Conservation (phyloP, 2,113 vertebrate species). For the Albula glossodonta region DNA sequence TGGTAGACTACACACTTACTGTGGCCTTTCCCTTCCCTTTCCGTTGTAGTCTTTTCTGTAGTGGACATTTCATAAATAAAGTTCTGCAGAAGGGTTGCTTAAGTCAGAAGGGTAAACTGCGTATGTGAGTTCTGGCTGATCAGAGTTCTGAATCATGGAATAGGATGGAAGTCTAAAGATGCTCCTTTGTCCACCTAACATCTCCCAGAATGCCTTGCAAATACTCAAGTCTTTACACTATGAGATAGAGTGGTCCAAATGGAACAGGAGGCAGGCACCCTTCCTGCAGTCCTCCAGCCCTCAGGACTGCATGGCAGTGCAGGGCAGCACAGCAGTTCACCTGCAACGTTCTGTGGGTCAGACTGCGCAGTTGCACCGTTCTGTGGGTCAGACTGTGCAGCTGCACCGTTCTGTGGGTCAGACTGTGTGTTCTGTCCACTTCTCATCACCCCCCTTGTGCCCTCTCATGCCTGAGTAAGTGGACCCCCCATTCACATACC, state of each 20-base stretch:
- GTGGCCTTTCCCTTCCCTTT: constrained; percentile 53
- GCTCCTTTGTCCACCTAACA: background rate
- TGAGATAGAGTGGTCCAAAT: constrained; percentile 55
- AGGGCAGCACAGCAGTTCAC: background rate
- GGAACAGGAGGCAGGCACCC: constrained; percentile 54
- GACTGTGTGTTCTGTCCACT: background rate
- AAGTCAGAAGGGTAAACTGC: constrained; percentile 25
- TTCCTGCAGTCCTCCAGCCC: background rate
- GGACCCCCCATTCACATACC: background rate
- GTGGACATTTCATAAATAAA: constrained; percentile 31
- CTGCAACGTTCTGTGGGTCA: background rate
- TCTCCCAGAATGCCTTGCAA: constrained; percentile 18
- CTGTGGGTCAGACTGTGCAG: background rate
- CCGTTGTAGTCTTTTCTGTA: constrained; percentile 48
- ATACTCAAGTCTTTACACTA: constrained; percentile 29
- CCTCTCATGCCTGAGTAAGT: background rate
- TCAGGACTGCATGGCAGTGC: background rate
- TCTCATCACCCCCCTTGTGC: background rate
- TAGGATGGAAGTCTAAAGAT: background rate
- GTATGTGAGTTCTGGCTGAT: constrained; percentile 26
- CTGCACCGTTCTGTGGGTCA: background rate
- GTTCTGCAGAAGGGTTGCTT: constrained; percentile 27
- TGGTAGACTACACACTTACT: constrained; percentile 53
- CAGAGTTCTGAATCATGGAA: constrained; percentile 14
- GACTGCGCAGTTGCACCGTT: background rate